These are phyloP conservation scores for Python bivittatus DNA, from an alignment of 2,113 vertebrate species.

Conservation along the genomic window DNA sequence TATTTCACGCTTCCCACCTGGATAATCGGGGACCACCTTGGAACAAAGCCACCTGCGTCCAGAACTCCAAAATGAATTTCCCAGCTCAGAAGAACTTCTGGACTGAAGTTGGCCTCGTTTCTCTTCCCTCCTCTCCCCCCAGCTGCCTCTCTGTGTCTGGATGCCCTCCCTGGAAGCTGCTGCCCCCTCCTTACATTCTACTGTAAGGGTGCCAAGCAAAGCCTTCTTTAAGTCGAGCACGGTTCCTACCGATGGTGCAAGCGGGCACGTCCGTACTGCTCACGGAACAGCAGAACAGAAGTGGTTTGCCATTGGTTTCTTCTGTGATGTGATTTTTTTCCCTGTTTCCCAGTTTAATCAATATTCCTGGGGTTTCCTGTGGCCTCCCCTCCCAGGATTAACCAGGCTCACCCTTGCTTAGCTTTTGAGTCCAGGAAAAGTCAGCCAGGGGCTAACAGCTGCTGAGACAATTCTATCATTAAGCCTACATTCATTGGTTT, in stretches of 20 bases:
- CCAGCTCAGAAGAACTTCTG: not conserved
- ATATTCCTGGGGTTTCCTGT: not conserved
- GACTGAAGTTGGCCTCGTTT: no score
- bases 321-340: not conserved
- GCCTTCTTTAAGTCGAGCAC: not conserved
- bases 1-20: not conserved
- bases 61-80: not conserved
- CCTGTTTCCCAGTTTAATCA: not conserved
- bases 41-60: not conserved
- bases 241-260: no score
- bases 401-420: not conserved
- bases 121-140: not conserved
- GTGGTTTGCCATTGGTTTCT: not conserved
- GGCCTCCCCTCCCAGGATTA: not conserved
- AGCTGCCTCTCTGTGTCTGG: not conserved
- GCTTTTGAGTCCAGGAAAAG: not conserved
- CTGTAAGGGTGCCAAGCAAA: not conserved
- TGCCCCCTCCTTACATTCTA: not conserved
- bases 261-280: not conserved
- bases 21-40: not conserved
- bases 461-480: no score
- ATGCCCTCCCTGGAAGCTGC: not conserved
- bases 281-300: not conserved
- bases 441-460: not conserved
- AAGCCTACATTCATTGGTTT: no score